These are phyloP conservation scores for Hydrotaea diabolus DNA, from an alignment of 2,888 invertebrate species.

Conservation along the genomic window DNA sequence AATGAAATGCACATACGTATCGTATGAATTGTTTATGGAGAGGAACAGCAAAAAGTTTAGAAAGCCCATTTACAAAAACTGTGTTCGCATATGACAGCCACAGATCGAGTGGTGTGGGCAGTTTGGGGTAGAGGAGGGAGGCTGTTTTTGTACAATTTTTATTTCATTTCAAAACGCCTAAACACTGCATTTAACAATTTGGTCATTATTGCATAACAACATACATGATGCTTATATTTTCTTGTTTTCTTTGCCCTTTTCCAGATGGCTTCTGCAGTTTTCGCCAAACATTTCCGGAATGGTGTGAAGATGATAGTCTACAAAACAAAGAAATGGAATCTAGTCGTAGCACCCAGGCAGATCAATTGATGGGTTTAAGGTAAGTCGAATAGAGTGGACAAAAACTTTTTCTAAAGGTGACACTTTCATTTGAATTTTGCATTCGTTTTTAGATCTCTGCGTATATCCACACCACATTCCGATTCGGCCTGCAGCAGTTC, in stretches of 20 bases:
- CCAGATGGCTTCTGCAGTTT: constrained; percentile 94
- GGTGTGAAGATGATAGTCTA: constrained; percentile 91
- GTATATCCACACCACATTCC: constrained; percentile 86
- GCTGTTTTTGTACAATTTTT: background rate
- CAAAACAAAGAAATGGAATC: constrained; percentile 85
- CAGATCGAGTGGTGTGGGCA: background rate
- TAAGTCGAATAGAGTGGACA: constrained; percentile 62
- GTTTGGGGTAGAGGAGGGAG: background rate
- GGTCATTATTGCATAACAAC: constrained; percentile 24
- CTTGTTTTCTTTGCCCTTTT: constrained; percentile 74
- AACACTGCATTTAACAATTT: background rate
- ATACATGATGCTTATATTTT: background rate
- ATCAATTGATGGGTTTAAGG: constrained; percentile 84
- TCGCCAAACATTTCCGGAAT: constrained; percentile 92
- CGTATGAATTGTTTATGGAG: constrained; percentile 12
- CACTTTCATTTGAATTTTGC: background rate
- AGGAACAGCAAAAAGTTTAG: constrained; percentile 1
- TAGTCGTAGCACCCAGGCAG: constrained; percentile 81
- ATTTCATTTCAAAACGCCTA: background rate
- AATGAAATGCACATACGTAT: constrained; percentile 25
- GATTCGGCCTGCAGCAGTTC: constrained; percentile 84
- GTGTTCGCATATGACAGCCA: background rate
- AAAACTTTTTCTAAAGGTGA: background rate
- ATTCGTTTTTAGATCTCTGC: constrained; percentile 84
- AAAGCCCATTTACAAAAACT: background rate